Base-by-base conservation (phyloP, 1,140 invertebrate genomes). In the Macrobrachium rosenbergii region DNA sequence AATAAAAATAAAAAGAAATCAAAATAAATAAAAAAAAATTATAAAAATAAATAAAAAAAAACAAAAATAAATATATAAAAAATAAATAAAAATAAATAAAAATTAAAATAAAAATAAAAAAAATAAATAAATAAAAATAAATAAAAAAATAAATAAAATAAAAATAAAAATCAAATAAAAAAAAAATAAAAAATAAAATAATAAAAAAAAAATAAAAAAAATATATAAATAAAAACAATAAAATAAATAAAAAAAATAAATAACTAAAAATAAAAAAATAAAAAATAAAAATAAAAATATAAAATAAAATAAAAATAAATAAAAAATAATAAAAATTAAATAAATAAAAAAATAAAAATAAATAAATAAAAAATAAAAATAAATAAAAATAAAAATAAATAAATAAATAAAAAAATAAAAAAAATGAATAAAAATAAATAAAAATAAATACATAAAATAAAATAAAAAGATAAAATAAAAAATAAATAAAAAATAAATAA, bases 231-330 rank as follows among this genome's bases (percentile, higher is more conserved):
- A n/a, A n/a, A n/a, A n/a, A n/a, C n/a, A n/a, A n/a, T n/a, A 78
- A 69, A n/a, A 69, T 21, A 69, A 69, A 69, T 10, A 69, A 69
- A 8, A 11, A 69, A 69, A 78, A 78, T 8, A 59, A 63, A 11
- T 23, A 59, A 59, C n/a, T 23, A 78, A 11, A 11, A n/a, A 11
- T 6, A 78, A 78, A 78, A 8, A 63, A 8, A 78, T 8, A 78
- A 63, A 59, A 78, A 21, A 78, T 21, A 78, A 10, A n/a, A n/a
- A n/a, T n/a, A n/a, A n/a, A n/a, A n/a, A 21, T 6, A 21, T 23
- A 59, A 78, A 21, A 19, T 21, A 11, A 78, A 78, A 78, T 23
- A 11, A 78, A 63, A 11, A 11, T 21, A 78, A 21, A 21, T 8
- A 78, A 21, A 8, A 19, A 11, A 21, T 8, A 58, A 78, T 10